Conservation (phyloP, 2,888 invertebrate genomes). For the Eustalomyia histrio region DNA sequence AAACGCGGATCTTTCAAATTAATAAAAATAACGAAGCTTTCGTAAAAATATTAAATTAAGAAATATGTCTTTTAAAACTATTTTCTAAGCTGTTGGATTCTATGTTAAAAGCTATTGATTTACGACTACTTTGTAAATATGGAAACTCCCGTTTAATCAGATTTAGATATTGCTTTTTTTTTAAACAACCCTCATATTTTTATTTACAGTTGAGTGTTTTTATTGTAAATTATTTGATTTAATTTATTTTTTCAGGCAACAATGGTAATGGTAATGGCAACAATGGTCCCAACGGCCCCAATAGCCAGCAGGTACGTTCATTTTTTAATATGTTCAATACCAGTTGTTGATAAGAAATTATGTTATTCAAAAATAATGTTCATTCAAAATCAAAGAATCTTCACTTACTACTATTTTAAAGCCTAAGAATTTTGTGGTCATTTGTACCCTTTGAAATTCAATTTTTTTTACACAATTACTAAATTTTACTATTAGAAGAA, state of each 20-base stretch:
- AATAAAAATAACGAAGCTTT: no score
- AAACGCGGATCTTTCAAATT: no score
- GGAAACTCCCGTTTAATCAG: not conserved
- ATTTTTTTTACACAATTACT: not conserved
- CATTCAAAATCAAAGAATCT: slow-evolving; percentile 21
- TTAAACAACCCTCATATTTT: not conserved
- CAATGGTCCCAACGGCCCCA: slow-evolving; percentile 67
- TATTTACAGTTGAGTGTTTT: not conserved
- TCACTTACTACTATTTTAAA: not conserved
- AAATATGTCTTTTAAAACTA: no score
- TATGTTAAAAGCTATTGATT: no score
- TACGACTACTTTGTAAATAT: not conserved
- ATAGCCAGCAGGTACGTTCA: slow-evolving; percentile 72
- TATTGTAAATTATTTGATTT: not conserved
- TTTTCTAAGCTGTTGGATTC: no score
- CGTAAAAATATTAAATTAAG: no score
- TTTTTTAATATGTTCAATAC: slow-evolving; percentile 70
- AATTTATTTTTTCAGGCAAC: slow-evolving; percentile 40
- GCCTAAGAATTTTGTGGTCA: not conserved
- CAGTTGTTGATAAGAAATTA: slow-evolving; percentile 21
- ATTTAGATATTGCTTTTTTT: not conserved
- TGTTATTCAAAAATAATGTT: slow-evolving; percentile 17
- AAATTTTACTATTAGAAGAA: not conserved
- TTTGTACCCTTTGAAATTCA: not conserved
- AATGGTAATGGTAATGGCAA: slow-evolving; percentile 62